Conservation (phyloP, 2,888 invertebrate genomes). For the Netelia melanura region DNA sequence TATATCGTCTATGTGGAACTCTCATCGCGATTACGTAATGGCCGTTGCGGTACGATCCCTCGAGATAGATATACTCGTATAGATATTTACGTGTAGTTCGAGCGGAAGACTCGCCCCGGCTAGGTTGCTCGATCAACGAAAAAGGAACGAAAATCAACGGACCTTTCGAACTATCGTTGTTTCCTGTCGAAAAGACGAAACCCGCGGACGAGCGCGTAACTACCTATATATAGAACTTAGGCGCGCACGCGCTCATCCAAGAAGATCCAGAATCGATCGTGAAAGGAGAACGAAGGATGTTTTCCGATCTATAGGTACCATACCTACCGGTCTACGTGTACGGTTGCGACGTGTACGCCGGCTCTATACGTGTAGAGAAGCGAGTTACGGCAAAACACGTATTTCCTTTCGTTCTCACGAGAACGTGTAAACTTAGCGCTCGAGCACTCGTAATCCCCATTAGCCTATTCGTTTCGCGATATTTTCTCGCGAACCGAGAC, state of each 20-base stretch:
- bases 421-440: constrained; percentile 1
- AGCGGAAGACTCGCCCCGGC: no score
- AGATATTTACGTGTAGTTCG: no score
- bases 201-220: no score
- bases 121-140: no score
- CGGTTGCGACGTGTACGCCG: not conserved
- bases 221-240: no score
- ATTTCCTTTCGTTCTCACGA: constrained; percentile 33
- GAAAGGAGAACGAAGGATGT: constrained; percentile 27
- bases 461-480: constrained; percentile 48
- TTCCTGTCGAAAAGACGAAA: no score
- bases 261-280: constrained; percentile 22
- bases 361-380: not conserved
- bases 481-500: not conserved
- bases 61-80: no score
- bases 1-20: constrained; percentile 37
- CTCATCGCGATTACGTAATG: constrained; percentile 63
- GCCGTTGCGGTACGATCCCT: not conserved
- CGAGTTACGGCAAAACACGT: constrained; percentile 16
- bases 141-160: no score
- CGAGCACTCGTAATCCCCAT: constrained; percentile 46
- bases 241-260: not conserved
- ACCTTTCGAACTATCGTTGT: no score
- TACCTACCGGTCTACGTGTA: not conserved
- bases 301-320: not conserved